These are phyloP conservation scores for Limulus polyphemus DNA, from an alignment of 2,888 invertebrate species.

Conservation along the genomic window DNA sequence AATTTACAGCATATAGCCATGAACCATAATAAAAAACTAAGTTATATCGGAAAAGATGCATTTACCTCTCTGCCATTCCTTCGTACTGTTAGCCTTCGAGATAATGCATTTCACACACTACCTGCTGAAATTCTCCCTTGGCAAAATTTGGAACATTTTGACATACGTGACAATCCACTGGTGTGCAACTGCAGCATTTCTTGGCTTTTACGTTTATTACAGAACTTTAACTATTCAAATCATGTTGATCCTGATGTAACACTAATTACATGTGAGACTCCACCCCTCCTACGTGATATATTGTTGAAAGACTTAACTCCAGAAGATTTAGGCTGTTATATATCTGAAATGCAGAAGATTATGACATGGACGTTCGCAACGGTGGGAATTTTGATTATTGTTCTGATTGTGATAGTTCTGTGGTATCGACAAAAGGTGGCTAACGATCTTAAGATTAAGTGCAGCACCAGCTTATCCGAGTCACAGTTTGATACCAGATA, in stretches of 20 bases:
- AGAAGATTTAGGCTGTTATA: slow-evolving; percentile 21
- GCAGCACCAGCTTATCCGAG: no score
- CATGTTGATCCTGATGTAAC: slow-evolving; percentile 13
- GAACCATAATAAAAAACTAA: slow-evolving; percentile 20
- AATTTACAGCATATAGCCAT: slow-evolving; percentile 19
- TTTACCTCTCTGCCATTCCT: slow-evolving; percentile 19
- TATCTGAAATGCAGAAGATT: no score
- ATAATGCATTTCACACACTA: slow-evolving; percentile 20
- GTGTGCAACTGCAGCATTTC: slow-evolving; percentile 73
- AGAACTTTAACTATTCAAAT: slow-evolving; percentile 13
- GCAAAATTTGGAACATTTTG: slow-evolving; percentile 58
- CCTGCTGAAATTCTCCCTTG: slow-evolving; percentile 34
- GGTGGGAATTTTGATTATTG: no score
- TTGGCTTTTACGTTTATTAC: slow-evolving; percentile 47
- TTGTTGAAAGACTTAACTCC: slow-evolving; percentile 16
- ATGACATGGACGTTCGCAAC: no score
- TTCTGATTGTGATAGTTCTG: no score
- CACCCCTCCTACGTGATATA: slow-evolving; percentile 12
- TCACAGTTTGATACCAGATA: no score
- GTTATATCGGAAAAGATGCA: slow-evolving; percentile 16
- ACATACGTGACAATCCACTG: slow-evolving; percentile 68
- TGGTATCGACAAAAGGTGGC: no score
- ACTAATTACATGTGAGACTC: slow-evolving; percentile 21
- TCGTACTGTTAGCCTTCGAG: slow-evolving; percentile 18
- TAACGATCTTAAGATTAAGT: no score